Evolutionary conservation across 1,140 invertebrate species (phyloP), one percentile per base, ranked within the genome.

Genomic region (Cydia fagiglandana): DNA sequence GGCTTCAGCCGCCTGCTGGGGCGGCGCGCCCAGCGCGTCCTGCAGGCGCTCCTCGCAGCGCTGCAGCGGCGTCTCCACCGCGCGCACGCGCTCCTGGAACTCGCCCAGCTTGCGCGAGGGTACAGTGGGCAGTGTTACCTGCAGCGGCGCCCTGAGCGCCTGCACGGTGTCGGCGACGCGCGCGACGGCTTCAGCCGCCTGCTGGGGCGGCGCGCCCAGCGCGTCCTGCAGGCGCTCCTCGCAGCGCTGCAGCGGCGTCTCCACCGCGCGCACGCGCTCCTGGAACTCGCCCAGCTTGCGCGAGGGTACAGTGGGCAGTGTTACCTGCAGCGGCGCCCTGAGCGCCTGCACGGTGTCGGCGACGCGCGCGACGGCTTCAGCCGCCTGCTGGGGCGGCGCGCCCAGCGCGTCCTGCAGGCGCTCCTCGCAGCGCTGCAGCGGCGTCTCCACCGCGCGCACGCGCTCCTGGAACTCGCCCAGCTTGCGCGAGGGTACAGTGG

Each of bases 401-500:
- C 34, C 30, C 34, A 87, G 78, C 7, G 88, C 87, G 13, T 86
- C 82, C 2, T 75, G 77, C 74, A 92, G 83, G 6, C 80, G 94
- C 90, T 99, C 98, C 93, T 99, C 98, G 88, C 97, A 97, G 64
- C 97, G 94, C 80, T 96, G 95, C 20, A 99, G 93, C 4, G 95
- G 94, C 78, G 97, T 96, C 79, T 97, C 95, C 17, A 98, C 93
- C 78, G 97, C 97, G 34, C 97, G 94, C 17, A 97, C 90, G 77
- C 96, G 96, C 81, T 99, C 98, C 76, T 96, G 96, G 85, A 98
- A 98, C 74, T 99, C 97, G 66, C 95, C 94, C 64, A 99, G 93
- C 75, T 96, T 96, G 64, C 97, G 95, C 1, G 96, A 95, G 17
- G 97, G n/a, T n/a, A 24, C 24, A 24, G 24, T 24, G 24, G 24